Evolutionary conservation across 1,140 invertebrate species (phyloP), one percentile per base, ranked within the genome.

Genomic region (Bombus huntii): DNA sequence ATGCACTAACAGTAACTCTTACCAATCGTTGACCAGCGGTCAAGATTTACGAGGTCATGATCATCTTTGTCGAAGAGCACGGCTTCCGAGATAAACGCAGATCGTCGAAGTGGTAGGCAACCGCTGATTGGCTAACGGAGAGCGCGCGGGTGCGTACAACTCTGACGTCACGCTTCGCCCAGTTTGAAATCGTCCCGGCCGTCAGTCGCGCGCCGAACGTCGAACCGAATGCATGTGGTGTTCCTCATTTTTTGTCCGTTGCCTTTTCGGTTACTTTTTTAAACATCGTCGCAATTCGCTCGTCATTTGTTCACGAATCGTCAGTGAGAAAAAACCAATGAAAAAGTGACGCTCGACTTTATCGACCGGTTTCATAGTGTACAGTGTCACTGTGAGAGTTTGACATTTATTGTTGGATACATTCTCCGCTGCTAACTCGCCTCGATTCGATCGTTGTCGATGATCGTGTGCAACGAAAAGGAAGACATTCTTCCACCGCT

Each of bases 171-270:
- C 87, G 86, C 85, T 81, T 79, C 87, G 81, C 86, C 87, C 87
- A 89, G 85, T 93, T 92, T 93, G 79, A 91, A 92, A 93, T 85
- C 72, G 85, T 81, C 62, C 85, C 70, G 47, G 73, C 87, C 74
- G 80, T 90, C 91, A 94, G 93, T 94, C 92, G 92, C 92, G 91
- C 92, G 91, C 87, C 90, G 89, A 89, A 86, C 92, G 89, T 89
- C 91, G 89, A 81, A 78, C 71, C n/a, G 84, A 81, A 85, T n/a
- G 71, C 42, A 82, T 44, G 85, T 62, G 68, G 75, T 70, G 71
- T 73, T 10, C 6, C 3, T 34, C 37, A 18, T 44, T 25, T 59
- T 62, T 4, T n/a, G 65, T 10, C 34, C 12, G 31, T 28, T 12
- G 44, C 3, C 37, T 28, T 9, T 72, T 25, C 65, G 18, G 39